A percentile compares a stretch with the other conserved stretches of the same genome.
These are phyloP conservation scores for Phenganax stokvisi DNA, from an alignment of 92 coral and sea anemone species.

Conservation along the genomic window DNA sequence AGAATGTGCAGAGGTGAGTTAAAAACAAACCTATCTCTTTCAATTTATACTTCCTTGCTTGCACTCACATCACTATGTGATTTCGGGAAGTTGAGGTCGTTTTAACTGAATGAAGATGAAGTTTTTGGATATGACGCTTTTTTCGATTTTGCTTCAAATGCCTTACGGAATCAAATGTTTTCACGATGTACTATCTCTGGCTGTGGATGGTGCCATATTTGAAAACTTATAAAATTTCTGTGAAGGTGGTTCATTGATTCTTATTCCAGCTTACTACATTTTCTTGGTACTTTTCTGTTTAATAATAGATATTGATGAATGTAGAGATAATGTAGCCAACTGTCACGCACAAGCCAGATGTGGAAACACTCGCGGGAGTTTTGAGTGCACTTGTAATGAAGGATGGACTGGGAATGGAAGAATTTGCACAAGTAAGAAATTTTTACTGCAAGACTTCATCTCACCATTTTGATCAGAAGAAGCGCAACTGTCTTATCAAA, in stretches of 20 bases:
- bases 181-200: too few relatives aligned
- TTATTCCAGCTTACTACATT: not conserved
- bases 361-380: not conserved
- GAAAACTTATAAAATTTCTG: not conserved
- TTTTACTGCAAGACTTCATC: not conserved
- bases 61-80: too few relatives aligned
- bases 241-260: not conserved
- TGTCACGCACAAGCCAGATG: constrained; percentile 5
- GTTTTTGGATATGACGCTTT: too few relatives aligned
- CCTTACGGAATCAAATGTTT: too few relatives aligned
- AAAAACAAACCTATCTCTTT: too few relatives aligned
- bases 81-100: too few relatives aligned
- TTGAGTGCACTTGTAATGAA: not conserved
- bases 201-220: not conserved
- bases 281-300: not conserved
- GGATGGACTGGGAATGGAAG: constrained; percentile 10
- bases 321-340: not conserved
- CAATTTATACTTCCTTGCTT: too few relatives aligned
- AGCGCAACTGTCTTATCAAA: not conserved
- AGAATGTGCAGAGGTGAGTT: not conserved
- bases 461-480: not conserved
- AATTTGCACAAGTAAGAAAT: not conserved
- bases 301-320: constrained; percentile 11
- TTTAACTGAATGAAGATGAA: too few relatives aligned
- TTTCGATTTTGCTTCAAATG: too few relatives aligned